These are phyloP conservation scores for Hydrophis major DNA, from an alignment of 2,797 vertebrate species.

Conservation along the genomic window DNA sequence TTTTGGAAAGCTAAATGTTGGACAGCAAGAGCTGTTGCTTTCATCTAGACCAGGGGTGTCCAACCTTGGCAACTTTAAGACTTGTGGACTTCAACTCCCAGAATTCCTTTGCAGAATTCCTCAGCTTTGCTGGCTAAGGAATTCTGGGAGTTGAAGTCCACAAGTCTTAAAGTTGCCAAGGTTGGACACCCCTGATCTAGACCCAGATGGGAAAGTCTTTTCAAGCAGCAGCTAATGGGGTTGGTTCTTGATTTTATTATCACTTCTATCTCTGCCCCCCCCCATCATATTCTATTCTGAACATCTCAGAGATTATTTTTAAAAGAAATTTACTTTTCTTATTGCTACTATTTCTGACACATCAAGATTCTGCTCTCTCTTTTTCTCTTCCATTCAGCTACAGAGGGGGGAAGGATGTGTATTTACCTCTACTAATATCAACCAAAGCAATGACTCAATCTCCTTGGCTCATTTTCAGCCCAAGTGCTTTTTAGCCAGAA, in stretches of 20 bases:
- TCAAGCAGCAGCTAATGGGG: conserved; percentile 54
- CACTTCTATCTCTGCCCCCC: conserved; percentile 49
- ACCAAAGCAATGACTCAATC: conserved; percentile 61
- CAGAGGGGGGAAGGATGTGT: conserved; percentile 50
- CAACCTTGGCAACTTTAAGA: too few relatives aligned
- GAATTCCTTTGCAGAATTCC: too few relatives aligned
- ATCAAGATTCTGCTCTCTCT: conserved; percentile 48
- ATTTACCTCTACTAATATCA: conserved; percentile 54
- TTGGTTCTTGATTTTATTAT: conserved; percentile 52
- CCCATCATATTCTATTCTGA: conserved; percentile 58
- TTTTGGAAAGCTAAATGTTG: conserved; percentile 60
- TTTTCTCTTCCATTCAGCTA: conserved; percentile 10
- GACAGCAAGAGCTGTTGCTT: conserved; percentile 62
- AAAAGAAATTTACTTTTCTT: conserved; percentile 60
- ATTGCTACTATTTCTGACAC: conserved; percentile 54
- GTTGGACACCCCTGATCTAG: conserved; percentile 20
- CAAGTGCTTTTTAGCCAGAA: conserved; percentile 60
- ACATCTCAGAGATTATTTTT: conserved; percentile 68
- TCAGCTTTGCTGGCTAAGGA: too few relatives aligned
- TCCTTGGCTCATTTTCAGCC: conserved; percentile 59
- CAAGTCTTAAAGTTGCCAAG: too few relatives aligned
- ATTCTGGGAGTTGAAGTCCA: too few relatives aligned
- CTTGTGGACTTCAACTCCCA: too few relatives aligned
- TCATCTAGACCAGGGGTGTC: conserved; percentile 44
- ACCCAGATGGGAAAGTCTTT: conserved; percentile 62